Evolutionary conservation across 2,113 vertebrate species (phyloP), one percentile per base, ranked within the genome.

Genomic region (Phoenicopterus ruber): DNA sequence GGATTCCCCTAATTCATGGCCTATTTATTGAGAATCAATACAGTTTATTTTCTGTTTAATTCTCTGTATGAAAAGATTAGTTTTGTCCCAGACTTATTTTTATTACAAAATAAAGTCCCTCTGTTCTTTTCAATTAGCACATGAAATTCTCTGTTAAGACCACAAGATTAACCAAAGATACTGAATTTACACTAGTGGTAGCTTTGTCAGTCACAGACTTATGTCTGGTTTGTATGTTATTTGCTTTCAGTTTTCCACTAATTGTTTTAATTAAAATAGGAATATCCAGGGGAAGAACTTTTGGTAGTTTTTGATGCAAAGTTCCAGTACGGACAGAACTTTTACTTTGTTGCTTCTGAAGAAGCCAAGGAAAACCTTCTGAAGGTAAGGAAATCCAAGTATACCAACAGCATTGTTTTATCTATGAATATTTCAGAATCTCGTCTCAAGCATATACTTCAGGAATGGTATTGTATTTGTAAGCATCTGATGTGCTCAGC

Each of bases 231-330:
- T 74, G 16, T 26, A 40, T 66, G 38, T 47, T 86, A 55, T 12
- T 86, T 81, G 42, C 34, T 83, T 78, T 88, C 52, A 36, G 4
- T 83, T 86, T 89, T 67, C 34, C 36, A 92, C 19, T 93, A 34
- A 2, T 55, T 91, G 46, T 74, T 96, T 91, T 22, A 59, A 62
- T 97, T 96, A 70, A 82, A 65, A 50, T 90, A 99, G 99, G 98
- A 99, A 44, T 99, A 99, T 82, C 98, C 99, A 78, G 99, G 98
- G 36, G 98, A 99, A 46, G 99, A 99, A 67, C 73, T 99, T 55
- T 73, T 99, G 93, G 65, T 99, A 49, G 99, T 99, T 82, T 99
- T 98, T 90, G 99, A 99, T 97, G 96, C 94, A 69, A 96, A 98
- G 47, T 98, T 99, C 85, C 98, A 97, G 72, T 99, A 99, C 0